Evolutionary conservation across 2,888 invertebrate genomes (phyloP), one percentile per base, ranked within the genome.

Genomic region (Periphyllus acericola): DNA sequence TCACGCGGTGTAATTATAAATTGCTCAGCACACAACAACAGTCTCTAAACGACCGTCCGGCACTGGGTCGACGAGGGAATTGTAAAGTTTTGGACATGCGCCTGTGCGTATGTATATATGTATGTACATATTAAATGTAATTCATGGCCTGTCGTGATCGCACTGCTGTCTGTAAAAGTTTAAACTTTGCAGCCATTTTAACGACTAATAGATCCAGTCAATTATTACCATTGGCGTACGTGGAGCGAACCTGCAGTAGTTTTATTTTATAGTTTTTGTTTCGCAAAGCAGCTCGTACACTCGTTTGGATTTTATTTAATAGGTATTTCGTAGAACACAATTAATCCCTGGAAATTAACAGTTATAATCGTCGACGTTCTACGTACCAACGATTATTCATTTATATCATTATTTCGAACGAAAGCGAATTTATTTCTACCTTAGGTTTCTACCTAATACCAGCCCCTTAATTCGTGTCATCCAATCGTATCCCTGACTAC

Each of bases 181-280:
- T 55, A 72, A 72, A 55, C 72, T 72, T 83, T 55, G 55, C 68
- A 32, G 32, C 68, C 52, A 32, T 72, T 72, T 72, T 46, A 72
- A 83, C 82, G 32, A 17, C 40, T 82, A 71, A 82, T 82, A 71
- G 82, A 71, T 82, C 71, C 71, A 25, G 68, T 80, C 32, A 60
- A 80, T 80, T 36, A 60, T 60, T 60, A 46, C 29, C 81, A 40
- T 81, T 52, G 68, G 17, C 40, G 25, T 40, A 46, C 19, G 55
- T 46, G 29, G 79, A 55, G 17, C 21, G 34, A 76, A 46, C 76
- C 46, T n/a, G n/a, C n/a, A 55, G 32, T 55, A 52, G 25, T 79
- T 78, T 78, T 52, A 78, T 34, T 55, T 55, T 55, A 32, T 55
- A 32, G 32, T 52, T 78, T 55, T 34, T 34, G 52, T 79, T 55